Base-by-base conservation (phyloP, 2,797 vertebrate genomes). In the Staurois parvus region DNA sequence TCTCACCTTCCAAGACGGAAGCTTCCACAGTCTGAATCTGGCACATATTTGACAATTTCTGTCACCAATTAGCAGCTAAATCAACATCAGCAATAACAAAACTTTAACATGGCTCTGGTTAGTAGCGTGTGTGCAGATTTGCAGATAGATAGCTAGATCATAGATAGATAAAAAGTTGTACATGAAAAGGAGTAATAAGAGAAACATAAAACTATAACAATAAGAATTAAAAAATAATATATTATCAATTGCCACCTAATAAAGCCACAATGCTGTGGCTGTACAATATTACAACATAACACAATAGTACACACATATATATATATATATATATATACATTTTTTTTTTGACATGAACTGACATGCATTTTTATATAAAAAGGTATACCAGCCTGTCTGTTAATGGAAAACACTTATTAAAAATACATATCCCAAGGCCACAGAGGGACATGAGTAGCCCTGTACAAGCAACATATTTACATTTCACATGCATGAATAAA, bases 21-120 rank as follows among this genome's bases (percentile, higher is more conserved):
- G 95, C 95, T 94, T 94, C 95, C 87, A 91, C 94, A 92, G 96
- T 95, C 95, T 95, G 96, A 96, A 96, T 94, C 95, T 97, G 97
- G 96, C 97, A 96, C 95, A 95, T 97, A 90, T 95, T 97, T 99
- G 98, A 99, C 97, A 99, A 98, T 96, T 99, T 98, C 97, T 99
- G 98, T 99, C 98, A 98, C 97, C 97, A 99, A 99, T 99, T 99
- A 99, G 97, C 97, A 97, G 96, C 96, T 97, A 98, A 99, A 99
- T 98, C 98, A 96, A 97, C 96, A 95, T 96, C 97, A 96, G 96
- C 84, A 94, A 95, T 96, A 97, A 97, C 96, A 97, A 95, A 95
- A 95, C 28, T 91, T 88, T 91, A 84, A 88, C 92, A 84, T 86
- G 87, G 75, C 12, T 15, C 83, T 0, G 81, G 90, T 30, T 52